phyloP scores from a whole-genome alignment of 2,113 vertebrate genomes.

The Petrocephalus zakoni region DNA sequence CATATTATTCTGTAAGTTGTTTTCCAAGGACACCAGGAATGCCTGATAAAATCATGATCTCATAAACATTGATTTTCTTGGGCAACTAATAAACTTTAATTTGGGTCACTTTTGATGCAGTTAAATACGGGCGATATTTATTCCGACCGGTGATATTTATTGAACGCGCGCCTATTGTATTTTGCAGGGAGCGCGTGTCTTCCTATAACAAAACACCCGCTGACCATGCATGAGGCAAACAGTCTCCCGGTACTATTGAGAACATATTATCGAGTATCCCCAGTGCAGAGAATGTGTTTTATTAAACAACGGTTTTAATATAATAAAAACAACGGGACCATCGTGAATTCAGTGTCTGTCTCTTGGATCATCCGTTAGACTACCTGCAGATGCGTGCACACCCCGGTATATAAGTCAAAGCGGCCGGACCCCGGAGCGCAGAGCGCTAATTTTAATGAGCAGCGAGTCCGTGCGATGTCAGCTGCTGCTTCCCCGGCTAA shows the following conservation, averaged over 20 bases:
- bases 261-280: neutral
- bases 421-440: neutral
- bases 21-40: slow-evolving; percentile 58
- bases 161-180: slow-evolving; percentile 40
- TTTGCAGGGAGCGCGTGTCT: slow-evolving; percentile 30
- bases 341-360: neutral
- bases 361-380: neutral
- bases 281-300: neutral
- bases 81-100: slow-evolving; percentile 51
- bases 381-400: neutral
- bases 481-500: slow-evolving; percentile 42
- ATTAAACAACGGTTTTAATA: neutral
- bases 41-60: slow-evolving; percentile 59
- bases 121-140: slow-evolving; percentile 41
- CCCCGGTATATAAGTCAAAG: neutral
- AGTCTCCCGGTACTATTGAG: neutral
- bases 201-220: slow-evolving; percentile 29
- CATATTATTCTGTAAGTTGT: slow-evolving; percentile 42
- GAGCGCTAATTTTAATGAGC: slow-evolving; percentile 3
- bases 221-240: slow-evolving; percentile 17
- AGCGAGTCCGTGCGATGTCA: slow-evolving; percentile 14
- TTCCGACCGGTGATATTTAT: slow-evolving; percentile 25
- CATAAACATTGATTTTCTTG: slow-evolving; percentile 60
- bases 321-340: neutral
- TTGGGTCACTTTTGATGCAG: slow-evolving; percentile 41